These are phyloP conservation scores for Mus pahari DNA, from an alignment of 2,113 vertebrate genomes.

Conservation along the genomic window DNA sequence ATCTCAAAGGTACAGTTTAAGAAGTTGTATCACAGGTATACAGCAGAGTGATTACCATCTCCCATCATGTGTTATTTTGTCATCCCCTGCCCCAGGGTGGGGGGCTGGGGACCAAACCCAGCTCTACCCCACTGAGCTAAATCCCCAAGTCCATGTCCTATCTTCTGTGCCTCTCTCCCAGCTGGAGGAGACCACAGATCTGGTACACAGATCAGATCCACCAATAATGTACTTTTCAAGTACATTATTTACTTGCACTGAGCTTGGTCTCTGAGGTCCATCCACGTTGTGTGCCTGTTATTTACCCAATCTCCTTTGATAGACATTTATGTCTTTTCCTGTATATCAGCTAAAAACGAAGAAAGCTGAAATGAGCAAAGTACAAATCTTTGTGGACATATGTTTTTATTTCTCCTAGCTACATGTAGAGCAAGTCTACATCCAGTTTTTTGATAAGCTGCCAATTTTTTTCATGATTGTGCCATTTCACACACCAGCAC, in stretches of 20 bases:
- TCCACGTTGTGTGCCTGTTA: neutral
- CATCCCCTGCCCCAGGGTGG: too few relatives aligned
- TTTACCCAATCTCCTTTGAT: neutral
- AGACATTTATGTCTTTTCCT: neutral
- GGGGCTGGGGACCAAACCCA: too few relatives aligned
- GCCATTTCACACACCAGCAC: neutral
- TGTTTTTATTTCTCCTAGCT: slow-evolving; percentile 52
- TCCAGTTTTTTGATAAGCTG: slow-evolving; percentile 48
- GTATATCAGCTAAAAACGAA: neutral
- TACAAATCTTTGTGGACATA: slow-evolving; percentile 37
- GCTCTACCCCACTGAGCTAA: too few relatives aligned
- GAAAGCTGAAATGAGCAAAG: slow-evolving; percentile 30
- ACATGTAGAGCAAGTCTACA: slow-evolving; percentile 26
- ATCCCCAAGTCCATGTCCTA: neutral
- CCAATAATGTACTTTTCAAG: neutral
- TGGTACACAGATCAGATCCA: neutral
- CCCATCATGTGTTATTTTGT: too few relatives aligned
- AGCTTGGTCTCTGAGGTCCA: neutral
- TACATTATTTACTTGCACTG: neutral
- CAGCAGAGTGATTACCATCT: neutral
- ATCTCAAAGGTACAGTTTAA: neutral
- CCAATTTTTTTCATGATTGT: slow-evolving; percentile 1
- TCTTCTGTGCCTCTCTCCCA: neutral
- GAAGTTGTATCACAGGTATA: neutral
- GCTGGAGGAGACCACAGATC: neutral